Conservation (phyloP, 2,113 vertebrate species). For the Thunnus thynnus region DNA sequence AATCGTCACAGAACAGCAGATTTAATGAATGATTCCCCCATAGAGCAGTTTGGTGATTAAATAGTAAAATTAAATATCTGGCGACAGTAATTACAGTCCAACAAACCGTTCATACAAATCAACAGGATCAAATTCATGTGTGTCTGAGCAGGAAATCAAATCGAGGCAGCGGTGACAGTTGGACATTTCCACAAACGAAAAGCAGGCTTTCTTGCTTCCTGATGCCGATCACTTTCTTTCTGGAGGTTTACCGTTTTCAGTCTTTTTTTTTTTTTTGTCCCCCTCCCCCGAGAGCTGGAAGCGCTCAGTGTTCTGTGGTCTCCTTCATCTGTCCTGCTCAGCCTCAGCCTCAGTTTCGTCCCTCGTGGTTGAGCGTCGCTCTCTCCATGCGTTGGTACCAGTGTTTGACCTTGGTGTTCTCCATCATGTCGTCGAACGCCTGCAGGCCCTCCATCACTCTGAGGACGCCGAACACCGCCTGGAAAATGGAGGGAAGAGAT, state of each 20-base stretch:
- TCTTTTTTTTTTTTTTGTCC: not conserved
- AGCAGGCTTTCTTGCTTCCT: not conserved
- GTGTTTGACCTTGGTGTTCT: slow-evolving; percentile 89
- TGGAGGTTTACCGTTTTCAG: not conserved
- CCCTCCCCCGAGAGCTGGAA: not conserved
- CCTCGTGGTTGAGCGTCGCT: slow-evolving; percentile 77
- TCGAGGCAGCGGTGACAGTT: not conserved
- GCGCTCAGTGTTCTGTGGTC: not conserved
- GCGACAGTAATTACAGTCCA: not conserved
- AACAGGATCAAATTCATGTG: not conserved
- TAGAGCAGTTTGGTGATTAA: not conserved
- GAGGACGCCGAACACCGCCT: slow-evolving; percentile 97
- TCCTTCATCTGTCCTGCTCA: not conserved
- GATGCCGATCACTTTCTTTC: not conserved
- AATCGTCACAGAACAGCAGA: not conserved
- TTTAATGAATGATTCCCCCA: too few species aligned
- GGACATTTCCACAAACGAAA: not conserved
- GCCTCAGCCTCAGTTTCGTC: slow-evolving; percentile 29
- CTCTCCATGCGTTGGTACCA: slow-evolving; percentile 93
- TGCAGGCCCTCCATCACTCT: slow-evolving; percentile 96
- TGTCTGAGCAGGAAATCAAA: not conserved
- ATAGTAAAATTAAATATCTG: not conserved
- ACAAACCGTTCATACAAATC: not conserved
- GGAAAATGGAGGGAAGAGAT: not conserved
- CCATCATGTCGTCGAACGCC: slow-evolving; percentile 96